phyloP scores from a whole-genome alignment of 92 coral and sea anemone genomes.

The Siderastrea siderea region DNA sequence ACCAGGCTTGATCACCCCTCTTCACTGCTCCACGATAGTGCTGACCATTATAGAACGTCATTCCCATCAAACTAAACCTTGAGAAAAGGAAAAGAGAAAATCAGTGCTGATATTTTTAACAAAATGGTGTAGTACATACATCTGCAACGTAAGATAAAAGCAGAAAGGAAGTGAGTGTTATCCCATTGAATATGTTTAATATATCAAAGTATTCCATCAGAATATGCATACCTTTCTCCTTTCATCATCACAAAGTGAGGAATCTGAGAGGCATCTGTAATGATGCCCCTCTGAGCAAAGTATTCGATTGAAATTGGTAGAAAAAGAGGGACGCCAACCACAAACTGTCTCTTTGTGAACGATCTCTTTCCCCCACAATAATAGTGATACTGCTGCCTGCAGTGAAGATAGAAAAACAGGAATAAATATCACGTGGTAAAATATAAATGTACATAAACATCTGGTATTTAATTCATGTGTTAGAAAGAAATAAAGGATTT shows the following conservation, averaged over 20 bases:
- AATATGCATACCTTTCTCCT: conserved; percentile 40
- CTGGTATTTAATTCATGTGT: conserved; percentile 14
- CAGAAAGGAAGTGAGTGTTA: conserved; percentile 13
- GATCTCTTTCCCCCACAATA: conserved; percentile 33
- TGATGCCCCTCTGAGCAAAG: conserved; percentile 31
- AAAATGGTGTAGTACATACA: conserved; percentile 20
- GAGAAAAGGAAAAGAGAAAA: conserved; percentile 9
- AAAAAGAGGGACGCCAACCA: conserved; percentile 4
- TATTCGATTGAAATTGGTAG: conserved; percentile 33
- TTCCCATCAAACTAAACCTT: conserved; percentile 15
- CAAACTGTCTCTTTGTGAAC: conserved; percentile 11
- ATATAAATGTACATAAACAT: conserved; percentile 5
- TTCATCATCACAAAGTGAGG: conserved; percentile 24
- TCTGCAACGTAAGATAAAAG: conserved; percentile 22
- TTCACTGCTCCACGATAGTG: conserved; percentile 51
- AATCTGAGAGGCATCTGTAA: conserved; percentile 40
- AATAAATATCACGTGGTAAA: conserved; percentile 10
- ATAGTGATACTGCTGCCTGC: conserved; percentile 41
- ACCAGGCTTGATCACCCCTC: conserved; percentile 30
- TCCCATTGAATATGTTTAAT: conserved; percentile 23
- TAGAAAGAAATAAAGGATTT: conserved; percentile 12
- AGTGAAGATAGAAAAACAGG: not conserved
- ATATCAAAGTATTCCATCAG: conserved; percentile 23
- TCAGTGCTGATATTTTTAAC: conserved; percentile 14
- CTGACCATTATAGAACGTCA: conserved; percentile 35